These are phyloP conservation scores for zebrafish (Danio rerio) DNA, from an alignment of 2,113 vertebrate genomes.

Conservation along the genomic window GRCz12tu NC_133178.1:26007501-26008000, in stretches of 20 bases:
- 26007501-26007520: too few species aligned
- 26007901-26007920: neutral
- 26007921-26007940: neutral
- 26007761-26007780: neutral
- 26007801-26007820: neutral
- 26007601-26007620: too few species aligned
- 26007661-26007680: too few species aligned
- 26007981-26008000: neutral
- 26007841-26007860: neutral
- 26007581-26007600: too few species aligned
- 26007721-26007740: neutral
- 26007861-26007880: neutral
- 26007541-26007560: too few species aligned
- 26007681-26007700: too few species aligned
- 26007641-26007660: too few species aligned
- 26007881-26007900: conserved; percentile 4
- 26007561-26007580: too few species aligned
- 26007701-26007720: too few species aligned
- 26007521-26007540: too few species aligned
- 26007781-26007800: too few species aligned
- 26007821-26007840: neutral
- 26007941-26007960: neutral
- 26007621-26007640: too few species aligned
- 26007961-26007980: neutral
- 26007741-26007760: neutral